Percentiles rank a stretch among this genome's conserved stretches.
phyloP scores from a whole-genome alignment of 2,797 vertebrate species.

The Lacerta bilineata region DNA sequence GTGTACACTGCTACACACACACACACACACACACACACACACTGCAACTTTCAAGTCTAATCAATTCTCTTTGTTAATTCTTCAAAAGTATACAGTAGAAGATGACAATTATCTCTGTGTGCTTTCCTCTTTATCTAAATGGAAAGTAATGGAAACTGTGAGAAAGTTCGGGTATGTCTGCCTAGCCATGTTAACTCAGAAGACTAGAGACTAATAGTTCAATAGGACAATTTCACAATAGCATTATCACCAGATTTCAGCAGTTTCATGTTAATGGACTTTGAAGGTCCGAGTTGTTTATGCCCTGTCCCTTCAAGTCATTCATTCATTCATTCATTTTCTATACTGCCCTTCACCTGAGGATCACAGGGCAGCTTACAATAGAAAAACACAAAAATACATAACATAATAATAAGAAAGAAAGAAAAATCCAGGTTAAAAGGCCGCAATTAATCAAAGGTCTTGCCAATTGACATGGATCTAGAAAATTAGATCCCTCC shows the following conservation, averaged over 20 bases:
- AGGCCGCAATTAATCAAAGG: too few relatives aligned
- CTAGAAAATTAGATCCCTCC: too few relatives aligned
- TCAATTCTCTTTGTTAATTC: not conserved
- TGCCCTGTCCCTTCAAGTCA: too few relatives aligned
- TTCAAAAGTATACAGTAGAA: not conserved
- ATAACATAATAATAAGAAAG: too few relatives aligned
- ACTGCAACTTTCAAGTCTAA: conserved; percentile 16
- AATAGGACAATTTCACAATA: not conserved
- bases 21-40: not conserved
- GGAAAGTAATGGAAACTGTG: not conserved
- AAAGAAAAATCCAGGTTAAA: too few relatives aligned
- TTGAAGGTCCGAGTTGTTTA: too few relatives aligned
- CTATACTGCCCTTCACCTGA: too few relatives aligned
- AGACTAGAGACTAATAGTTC: not conserved
- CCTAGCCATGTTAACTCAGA: not conserved
- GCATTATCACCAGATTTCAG: not conserved
- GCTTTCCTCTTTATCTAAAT: conserved; percentile 16
- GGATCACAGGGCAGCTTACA: too few relatives aligned
- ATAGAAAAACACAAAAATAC: too few relatives aligned
- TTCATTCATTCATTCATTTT: too few relatives aligned
- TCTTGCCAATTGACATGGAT: too few relatives aligned
- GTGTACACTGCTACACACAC: not conserved
- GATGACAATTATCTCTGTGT: not conserved
- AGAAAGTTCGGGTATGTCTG: not conserved
- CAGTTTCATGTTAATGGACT: not conserved